Evolutionary conservation across 1,140 invertebrate species (phyloP), one percentile per base, ranked within the genome.

Genomic region (Arctopsyche grandis): DNA sequence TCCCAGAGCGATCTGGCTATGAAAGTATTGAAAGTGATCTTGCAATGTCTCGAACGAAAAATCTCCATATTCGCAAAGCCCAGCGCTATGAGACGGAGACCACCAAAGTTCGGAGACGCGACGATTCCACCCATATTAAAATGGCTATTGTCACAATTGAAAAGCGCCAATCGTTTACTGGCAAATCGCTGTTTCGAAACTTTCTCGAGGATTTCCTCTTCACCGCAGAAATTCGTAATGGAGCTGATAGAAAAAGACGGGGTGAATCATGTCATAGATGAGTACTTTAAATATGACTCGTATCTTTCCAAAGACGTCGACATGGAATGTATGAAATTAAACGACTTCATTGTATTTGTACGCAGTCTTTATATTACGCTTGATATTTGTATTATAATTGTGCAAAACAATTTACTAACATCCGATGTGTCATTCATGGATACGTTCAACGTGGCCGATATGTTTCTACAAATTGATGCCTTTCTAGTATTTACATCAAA

Each of bases 121-220:
- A 58, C 56, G 0, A 60, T 82, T 1, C 10, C 74, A 9, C 79
- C 80, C 44, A 82, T 82, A 4, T 22, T 44, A 0, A 5, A 77
- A 21, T 82, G 81, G 81, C 22, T 82, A 5, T 46, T 82, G n/a
- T 38, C 78, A 46, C 73, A 79, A 26, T 79, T 69, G 5, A 79
- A 75, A 52, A 74, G 52, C 22, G 9, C 22, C 0, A 74, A 58
- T 66, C 48, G 69, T 26, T 69, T 21, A 43, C 29, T 75, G 5
- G 75, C 66, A 14, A 63, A 26, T 71, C 44, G 21, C 14, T 82
- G 21, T 69, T 79, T 69, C 9, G 22, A 63, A 79, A 19, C 43
- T 29, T 60, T 82, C 80, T 9, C 0, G 46, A 12, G 63, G 44
- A 77, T 58, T 74, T 26, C 22, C 58, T 9, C 19, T 38, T 19